These are phyloP conservation scores for Cantharis flavilabris DNA, from an alignment of 2,888 invertebrate genomes.

Conservation along the genomic window DNA sequence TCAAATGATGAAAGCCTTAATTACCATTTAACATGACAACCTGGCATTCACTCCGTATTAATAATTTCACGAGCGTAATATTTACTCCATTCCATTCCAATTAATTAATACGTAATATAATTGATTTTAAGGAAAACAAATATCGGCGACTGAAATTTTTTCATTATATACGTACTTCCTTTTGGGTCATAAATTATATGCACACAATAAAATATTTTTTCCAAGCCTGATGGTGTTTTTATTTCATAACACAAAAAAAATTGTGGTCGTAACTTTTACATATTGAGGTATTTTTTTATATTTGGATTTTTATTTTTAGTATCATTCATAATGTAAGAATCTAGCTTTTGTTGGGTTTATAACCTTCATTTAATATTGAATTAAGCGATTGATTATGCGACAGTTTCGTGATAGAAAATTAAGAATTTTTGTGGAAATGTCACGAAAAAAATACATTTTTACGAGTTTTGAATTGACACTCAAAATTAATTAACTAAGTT, in stretches of 20 bases:
- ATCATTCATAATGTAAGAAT: background rate
- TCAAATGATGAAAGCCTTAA: background rate
- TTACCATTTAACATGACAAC: background rate
- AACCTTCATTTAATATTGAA: background rate
- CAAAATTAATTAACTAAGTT: background rate
- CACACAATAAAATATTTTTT: background rate
- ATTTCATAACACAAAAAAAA: background rate
- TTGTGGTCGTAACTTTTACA: background rate
- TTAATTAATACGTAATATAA: background rate
- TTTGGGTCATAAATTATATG: background rate
- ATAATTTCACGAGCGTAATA: background rate
- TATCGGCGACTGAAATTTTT: background rate
- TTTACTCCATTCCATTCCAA: background rate
- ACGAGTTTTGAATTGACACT: background rate
- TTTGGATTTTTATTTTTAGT: background rate
- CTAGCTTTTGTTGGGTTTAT: background rate
- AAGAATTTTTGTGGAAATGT: background rate
- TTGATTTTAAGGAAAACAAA: background rate
- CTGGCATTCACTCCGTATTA: background rate
- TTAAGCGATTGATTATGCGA: background rate
- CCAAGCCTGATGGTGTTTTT: background rate
- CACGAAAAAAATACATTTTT: background rate
- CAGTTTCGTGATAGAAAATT: background rate
- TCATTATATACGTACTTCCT: background rate
- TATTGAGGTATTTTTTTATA: background rate